Conservation (phyloP, 2,797 vertebrate species). For the Cheirogaleus major region DNA sequence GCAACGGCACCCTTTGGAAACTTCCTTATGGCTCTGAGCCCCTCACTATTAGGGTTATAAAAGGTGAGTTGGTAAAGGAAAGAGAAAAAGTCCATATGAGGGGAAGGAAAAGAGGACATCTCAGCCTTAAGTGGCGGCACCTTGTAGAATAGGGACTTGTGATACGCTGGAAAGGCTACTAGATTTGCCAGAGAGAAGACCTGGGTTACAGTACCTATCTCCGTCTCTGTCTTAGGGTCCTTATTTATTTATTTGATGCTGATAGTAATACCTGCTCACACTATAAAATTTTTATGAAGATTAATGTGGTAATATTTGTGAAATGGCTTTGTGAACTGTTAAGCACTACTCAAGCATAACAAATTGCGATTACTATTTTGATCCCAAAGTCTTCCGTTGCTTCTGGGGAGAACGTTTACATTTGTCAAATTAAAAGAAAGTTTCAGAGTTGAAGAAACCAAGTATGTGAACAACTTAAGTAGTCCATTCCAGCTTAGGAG, state of each 20-base stretch:
- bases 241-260: background rate
- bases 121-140: background rate
- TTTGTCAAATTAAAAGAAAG: background rate
- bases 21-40: background rate
- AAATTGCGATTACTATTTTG: background rate
- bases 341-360: background rate
- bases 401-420: background rate
- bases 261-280: background rate
- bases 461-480: background rate
- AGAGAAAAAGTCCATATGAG: background rate
- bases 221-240: background rate
- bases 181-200: background rate
- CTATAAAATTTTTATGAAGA: background rate
- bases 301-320: background rate
- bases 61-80: conserved; percentile 50
- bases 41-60: conserved; percentile 37
- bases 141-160: background rate
- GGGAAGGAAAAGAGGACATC: background rate
- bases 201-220: background rate
- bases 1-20: rapidly evolving
- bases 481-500: background rate
- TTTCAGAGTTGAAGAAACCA: background rate
- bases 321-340: background rate
- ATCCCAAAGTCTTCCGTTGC: background rate
- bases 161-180: background rate